A percentile compares a stretch with the other conserved stretches of the same genome.
Evolutionary conservation across 2,113 vertebrate genomes (phyloP).

Genomic region (Vidua chalybeata): DNA sequence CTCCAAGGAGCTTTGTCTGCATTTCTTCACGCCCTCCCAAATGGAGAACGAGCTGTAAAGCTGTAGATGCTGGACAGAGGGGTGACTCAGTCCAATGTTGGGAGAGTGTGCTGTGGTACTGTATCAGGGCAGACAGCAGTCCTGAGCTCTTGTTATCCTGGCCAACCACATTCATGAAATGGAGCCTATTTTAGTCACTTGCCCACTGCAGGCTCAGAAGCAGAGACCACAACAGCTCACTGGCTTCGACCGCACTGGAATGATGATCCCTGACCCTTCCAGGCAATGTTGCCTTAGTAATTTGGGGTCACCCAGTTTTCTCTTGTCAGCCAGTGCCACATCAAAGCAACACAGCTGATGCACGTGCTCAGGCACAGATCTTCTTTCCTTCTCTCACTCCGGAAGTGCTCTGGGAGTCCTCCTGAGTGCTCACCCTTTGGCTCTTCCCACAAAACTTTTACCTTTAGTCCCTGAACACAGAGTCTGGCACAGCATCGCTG

Average conservation of each 20-base stretch:
- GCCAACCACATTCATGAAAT: background rate
- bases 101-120: background rate
- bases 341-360: background rate
- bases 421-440: background rate
- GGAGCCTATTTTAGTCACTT: background rate
- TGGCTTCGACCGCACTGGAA: background rate
- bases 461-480: background rate
- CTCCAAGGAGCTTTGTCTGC: background rate
- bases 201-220: background rate
- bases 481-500: accelerated
- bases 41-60: background rate
- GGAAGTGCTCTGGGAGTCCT: background rate
- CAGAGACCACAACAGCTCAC: background rate
- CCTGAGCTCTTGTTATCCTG: background rate
- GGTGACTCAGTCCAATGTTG: background rate
- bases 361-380: background rate
- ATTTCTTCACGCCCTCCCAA: background rate
- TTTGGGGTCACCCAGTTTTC: background rate
- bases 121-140: background rate
- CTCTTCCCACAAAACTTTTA: background rate
- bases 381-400: background rate
- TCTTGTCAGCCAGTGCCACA: background rate
- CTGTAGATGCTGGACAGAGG: background rate
- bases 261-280: background rate
- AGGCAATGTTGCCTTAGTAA: background rate